Evolutionary conservation across 2,888 invertebrate genomes (phyloP), one percentile per base, ranked within the genome.

Genomic region (Acrocyrtus sp.): DNA sequence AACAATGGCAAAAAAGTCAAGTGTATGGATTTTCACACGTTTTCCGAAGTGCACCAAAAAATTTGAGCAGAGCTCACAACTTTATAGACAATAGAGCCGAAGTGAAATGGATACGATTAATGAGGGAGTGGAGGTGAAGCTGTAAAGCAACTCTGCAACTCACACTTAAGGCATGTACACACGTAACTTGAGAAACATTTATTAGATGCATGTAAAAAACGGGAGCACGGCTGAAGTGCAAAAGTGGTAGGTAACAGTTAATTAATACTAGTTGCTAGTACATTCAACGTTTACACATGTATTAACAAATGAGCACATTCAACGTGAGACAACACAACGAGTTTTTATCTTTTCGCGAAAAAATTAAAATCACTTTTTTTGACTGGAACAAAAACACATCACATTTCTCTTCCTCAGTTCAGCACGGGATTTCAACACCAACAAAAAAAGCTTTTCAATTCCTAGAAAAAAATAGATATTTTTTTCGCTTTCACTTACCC

Each of bases 401-500:
- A n/a, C n/a, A 34, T 34, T 34, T 34, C 6, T 34, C 12, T 34
- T 34, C 6, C 34, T 34, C 34, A 34, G 34, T 34, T 34, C 34
- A 34, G 5, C 34, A 34, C 12, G 12, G 5, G 12, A 34, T 12
- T 34, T 34, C 34, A 34, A 8, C 34, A 34, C 12, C 34, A 34
- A 34, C 6, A 34, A 51, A 50, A 51, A 51, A 51, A n/a, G n/a
- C n/a, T n/a, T n/a, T n/a, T n/a, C n/a, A n/a, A n/a, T n/a, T n/a
- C n/a, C n/a, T n/a, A n/a, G n/a, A n/a, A n/a, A n/a, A n/a, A n/a
- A n/a, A n/a, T n/a, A n/a, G 19, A 19, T 45, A 45, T 45, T 39
- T n/a, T n/a, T n/a, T n/a, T n/a, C n/a, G n/a, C n/a, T 57, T 67
- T 22, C 57, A 57, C 77, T 77, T 89, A 98, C 97, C 91, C 96